Evolutionary conservation across 30 jellyfish, hydroid and myxozoan species (phyloP).

Genomic region (Turritopsis dohrnii): DNA sequence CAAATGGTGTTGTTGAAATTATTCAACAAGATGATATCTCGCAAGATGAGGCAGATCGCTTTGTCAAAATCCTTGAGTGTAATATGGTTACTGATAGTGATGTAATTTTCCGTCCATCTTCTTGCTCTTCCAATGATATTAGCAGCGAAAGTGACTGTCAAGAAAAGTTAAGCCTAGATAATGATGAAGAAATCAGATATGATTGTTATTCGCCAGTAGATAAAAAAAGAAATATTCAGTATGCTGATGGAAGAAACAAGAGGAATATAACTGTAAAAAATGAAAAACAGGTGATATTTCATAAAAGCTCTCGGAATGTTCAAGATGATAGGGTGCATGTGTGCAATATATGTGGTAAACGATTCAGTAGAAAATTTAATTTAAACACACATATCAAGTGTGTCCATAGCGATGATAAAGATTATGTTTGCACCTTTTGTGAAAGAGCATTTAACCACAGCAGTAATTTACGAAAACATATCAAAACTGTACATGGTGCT

Average conservation of each 20-base stretch:
- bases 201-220: not conserved
- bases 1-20: constrained; percentile 20
- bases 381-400: constrained; percentile 23
- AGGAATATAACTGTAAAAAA: not conserved
- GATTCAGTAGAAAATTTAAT: constrained; percentile 22
- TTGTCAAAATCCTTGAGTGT: constrained; percentile 7
- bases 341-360: constrained; percentile 15
- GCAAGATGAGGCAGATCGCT: constrained; percentile 10
- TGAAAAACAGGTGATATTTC: not conserved
- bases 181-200: not conserved
- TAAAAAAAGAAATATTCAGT: not conserved
- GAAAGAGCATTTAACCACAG: constrained; percentile 27
- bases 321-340: not conserved
- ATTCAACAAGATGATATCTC: constrained; percentile 20
- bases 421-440: constrained; percentile 20
- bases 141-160: constrained; percentile 24
- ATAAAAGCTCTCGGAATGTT: not conserved
- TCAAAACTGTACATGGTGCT: constrained; percentile 18
- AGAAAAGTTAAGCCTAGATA: constrained; percentile 5
- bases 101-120: constrained; percentile 8
- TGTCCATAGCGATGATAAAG: constrained; percentile 27
- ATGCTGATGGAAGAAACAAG: not conserved
- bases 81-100: not conserved
- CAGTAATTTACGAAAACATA: constrained; percentile 19
- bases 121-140: constrained; percentile 14